Percentiles rank a stretch among this genome's conserved stretches.
Evolutionary conservation across 1,140 invertebrate species (phyloP).

Genomic region (Zeugodacus cucurbitae): DNA sequence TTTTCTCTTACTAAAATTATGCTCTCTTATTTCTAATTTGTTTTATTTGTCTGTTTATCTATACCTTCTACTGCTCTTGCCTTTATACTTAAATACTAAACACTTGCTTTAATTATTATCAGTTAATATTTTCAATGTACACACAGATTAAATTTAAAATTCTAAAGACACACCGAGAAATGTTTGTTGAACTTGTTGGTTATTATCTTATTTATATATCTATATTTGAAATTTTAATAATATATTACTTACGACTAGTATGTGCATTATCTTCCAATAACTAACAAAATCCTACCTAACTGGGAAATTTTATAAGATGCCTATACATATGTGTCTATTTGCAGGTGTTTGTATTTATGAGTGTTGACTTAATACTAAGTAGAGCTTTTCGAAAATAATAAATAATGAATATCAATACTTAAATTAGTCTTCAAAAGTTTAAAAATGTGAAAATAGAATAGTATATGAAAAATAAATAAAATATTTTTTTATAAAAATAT

Average conservation of each 20-base stretch:
- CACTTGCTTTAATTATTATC: neutral
- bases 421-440: too few species aligned
- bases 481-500: too few species aligned
- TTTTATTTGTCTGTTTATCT: neutral
- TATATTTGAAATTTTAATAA: neutral
- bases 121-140: conserved; percentile 25
- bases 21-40: neutral
- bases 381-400: too few species aligned
- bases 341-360: neutral
- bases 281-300: neutral
- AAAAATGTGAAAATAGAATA: too few species aligned
- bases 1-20: neutral
- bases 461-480: too few species aligned
- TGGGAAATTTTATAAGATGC: neutral
- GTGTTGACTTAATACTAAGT: neutral
- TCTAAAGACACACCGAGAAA: conserved; percentile 39
- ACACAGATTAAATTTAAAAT: conserved; percentile 36
- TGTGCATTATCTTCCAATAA: neutral
- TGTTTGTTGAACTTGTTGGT: conserved; percentile 32
- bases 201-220: neutral
- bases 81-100: neutral
- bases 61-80: neutral
- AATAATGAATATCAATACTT: too few species aligned
- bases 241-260: neutral
- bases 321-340: neutral